Evolutionary conservation across 2,113 vertebrate species (phyloP), one percentile per base, ranked within the genome.

Genomic region (Isurus oxyrinchus): DNA sequence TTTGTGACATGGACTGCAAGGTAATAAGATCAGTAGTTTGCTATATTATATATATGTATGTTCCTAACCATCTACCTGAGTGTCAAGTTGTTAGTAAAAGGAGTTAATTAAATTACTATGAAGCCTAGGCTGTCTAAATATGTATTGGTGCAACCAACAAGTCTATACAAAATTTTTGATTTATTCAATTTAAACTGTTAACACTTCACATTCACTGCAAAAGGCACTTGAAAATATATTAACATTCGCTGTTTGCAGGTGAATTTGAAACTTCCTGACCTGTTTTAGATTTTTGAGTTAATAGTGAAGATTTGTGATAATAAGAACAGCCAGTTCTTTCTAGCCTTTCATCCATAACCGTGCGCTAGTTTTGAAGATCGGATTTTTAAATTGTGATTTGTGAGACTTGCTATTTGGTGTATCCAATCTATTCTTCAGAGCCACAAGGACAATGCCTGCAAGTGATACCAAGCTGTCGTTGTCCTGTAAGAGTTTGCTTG

Each of bases 1-100:
- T 96, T 72, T 97, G 96, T 0, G 88, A 97, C 27, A 40, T 97
- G 95, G 96, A 95, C 96, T 97, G 97, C 90, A 98, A 98, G 97
- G 98, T 97, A 96, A 79, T 72, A 40, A 49, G 13, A 69, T 40
- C 69, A 57, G 57, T 96, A 40, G 96, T 59, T 91, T 63, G 44
- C 44, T 49, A 49, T 49, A 40, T 67, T 96, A 53, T 10, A n/a
- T 13, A 35, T 88, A 61, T 44, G 88, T 49, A 61, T 44, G 88
- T 49, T 63, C 61, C 40, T 19, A 61, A 76, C 10, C n/a, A 27
- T 55, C 44, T 23, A 53, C 27, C 44, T 59, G n/a, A 63, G 35
- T 3, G 27, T 27, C 87, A 25, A 7, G 13, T 72, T 6, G 31
- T 63, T 63, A 63, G n/a, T 94, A 63, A 94, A 57, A 57, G 57